Evolutionary conservation across 1,140 invertebrate species (phyloP).

Genomic region (Papilio polyxenes): DNA sequence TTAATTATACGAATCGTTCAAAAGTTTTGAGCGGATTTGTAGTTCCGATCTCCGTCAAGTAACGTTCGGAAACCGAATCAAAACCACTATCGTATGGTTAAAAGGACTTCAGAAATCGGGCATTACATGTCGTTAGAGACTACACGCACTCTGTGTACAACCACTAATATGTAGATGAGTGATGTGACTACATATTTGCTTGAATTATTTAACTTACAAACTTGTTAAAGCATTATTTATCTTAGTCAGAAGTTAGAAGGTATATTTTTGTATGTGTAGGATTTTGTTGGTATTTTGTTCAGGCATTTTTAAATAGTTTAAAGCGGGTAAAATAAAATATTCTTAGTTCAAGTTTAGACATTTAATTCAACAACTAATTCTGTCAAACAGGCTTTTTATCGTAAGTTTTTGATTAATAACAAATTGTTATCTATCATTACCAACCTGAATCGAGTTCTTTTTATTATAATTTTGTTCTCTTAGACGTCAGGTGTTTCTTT

Average conservation of each 20-base stretch:
- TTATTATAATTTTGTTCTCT: too few species aligned
- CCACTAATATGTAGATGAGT: conserved; percentile 34
- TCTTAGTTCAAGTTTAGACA: not conserved
- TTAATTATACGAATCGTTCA: too few species aligned
- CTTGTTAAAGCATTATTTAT: not conserved
- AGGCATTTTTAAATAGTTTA: not conserved
- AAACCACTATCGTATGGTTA: not conserved
- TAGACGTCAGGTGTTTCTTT: too few species aligned
- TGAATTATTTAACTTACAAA: conserved; percentile 28
- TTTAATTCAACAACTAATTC: too few species aligned
- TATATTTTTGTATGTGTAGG: not conserved
- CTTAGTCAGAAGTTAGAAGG: not conserved
- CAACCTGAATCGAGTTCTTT: too few species aligned
- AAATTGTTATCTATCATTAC: too few species aligned
- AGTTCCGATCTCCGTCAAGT: not conserved
- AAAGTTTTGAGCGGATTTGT: too few species aligned
- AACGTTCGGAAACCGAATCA: not conserved
- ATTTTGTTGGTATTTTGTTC: not conserved
- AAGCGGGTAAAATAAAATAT: not conserved
- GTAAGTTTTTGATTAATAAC: too few species aligned
- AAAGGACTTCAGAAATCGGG: not conserved
- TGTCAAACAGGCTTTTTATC: too few species aligned
- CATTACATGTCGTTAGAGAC: conserved; percentile 30
- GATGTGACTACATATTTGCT: conserved; percentile 34
- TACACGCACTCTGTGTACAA: conserved; percentile 25